phyloP scores from a whole-genome alignment of 2,888 invertebrate species.

The Nomada fabriciana region DNA sequence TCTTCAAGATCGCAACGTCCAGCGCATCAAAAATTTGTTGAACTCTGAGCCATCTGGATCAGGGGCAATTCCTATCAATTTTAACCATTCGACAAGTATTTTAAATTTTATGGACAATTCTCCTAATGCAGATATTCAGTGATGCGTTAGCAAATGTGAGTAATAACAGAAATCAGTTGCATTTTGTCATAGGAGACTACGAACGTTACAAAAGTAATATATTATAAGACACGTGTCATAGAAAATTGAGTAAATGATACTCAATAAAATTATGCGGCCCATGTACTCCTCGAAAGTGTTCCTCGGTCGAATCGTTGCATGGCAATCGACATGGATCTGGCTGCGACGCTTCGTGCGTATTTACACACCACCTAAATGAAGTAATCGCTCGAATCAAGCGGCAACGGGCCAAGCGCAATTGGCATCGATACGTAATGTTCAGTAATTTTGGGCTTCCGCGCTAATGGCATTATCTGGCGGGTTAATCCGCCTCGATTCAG shows the following conservation, averaged over 20 bases:
- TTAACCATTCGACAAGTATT: too few relatives aligned
- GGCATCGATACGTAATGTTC: slow-evolving; percentile 65
- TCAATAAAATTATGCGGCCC: too few relatives aligned
- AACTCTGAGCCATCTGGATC: too few relatives aligned
- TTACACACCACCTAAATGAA: slow-evolving; percentile 46
- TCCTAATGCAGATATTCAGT: too few relatives aligned
- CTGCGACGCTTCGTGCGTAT: slow-evolving; percentile 39
- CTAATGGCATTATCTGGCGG: slow-evolving; percentile 63
- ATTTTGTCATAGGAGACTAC: too few relatives aligned
- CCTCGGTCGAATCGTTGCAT: slow-evolving; percentile 25
- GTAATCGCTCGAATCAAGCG: slow-evolving; percentile 42
- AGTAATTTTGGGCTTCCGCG: slow-evolving; percentile 63
- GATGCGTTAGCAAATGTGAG: too few relatives aligned
- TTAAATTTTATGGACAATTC: too few relatives aligned
- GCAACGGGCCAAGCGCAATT: slow-evolving; percentile 56
- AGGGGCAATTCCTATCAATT: too few relatives aligned
- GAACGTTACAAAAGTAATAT: too few relatives aligned
- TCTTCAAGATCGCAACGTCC: background rate
- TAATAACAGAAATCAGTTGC: too few relatives aligned
- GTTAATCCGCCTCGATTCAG: slow-evolving; percentile 59
- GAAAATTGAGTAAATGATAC: too few relatives aligned
- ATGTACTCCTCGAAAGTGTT: slow-evolving; percentile 19
- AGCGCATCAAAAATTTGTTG: background rate
- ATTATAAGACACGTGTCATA: too few relatives aligned
- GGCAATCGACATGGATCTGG: slow-evolving; percentile 47